These are phyloP conservation scores for Sebastes elongatus DNA, from an alignment of 2,797 vertebrate species.

Conservation along the genomic window DNA sequence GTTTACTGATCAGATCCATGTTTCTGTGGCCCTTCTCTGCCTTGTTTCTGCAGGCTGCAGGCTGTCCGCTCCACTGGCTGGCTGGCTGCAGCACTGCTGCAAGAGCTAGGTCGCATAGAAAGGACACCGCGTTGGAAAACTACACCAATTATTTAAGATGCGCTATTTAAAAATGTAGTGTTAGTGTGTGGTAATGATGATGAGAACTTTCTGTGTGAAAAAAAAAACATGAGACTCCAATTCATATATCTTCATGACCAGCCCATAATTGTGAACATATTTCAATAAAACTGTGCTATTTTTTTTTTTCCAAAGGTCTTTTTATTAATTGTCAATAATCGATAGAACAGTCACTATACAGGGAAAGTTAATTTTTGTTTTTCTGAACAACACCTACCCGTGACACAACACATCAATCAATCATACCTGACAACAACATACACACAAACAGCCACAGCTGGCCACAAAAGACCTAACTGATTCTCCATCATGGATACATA, in stretches of 20 bases:
- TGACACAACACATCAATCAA: too few relatives aligned
- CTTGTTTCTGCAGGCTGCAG: neutral
- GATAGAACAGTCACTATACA: too few relatives aligned
- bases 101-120: conserved; percentile 9
- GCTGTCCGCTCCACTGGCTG: neutral
- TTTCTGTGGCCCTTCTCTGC: neutral
- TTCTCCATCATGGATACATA: too few relatives aligned
- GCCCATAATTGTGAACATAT: neutral
- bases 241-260: neutral
- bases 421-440: too few relatives aligned
- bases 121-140: neutral
- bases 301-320: too few relatives aligned
- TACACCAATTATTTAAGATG: neutral
- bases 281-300: neutral
- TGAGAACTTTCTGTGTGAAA: neutral
- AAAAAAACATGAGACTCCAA: neutral
- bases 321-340: too few relatives aligned
- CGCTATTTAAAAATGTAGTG: neutral
- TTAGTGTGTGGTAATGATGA: neutral
- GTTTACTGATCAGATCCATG: conserved; percentile 75
- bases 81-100: neutral
- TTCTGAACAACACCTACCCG: too few relatives aligned
- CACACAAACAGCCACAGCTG: too few relatives aligned
- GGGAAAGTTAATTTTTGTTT: too few relatives aligned
- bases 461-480: too few relatives aligned